Base-by-base conservation (phyloP, 2,888 invertebrate genomes). In the Apeira syringaria region DNA sequence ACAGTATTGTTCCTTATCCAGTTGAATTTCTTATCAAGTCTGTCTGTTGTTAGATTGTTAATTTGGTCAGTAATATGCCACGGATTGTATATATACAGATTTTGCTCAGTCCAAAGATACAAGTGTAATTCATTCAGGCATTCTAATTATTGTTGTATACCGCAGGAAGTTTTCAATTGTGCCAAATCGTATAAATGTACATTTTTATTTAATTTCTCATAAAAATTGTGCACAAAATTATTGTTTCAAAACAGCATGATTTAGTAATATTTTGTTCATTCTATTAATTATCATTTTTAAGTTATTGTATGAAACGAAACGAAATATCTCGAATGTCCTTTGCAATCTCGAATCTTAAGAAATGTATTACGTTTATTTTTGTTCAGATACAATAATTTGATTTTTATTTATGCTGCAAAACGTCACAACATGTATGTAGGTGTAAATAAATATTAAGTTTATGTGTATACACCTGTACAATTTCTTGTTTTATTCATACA, bases 371-470 rank as follows among this genome's bases (percentile, higher is more conserved):
- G 45, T 40, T 60, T 59, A 60, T 20, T 2, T 59, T 55, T 57
- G 52, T 57, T 47, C 44, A 50, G 37, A 38, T 44, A 50, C 28
- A 27, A 35, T 44, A 62, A 67, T 63, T 62, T 63, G 55, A 64
- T 65, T 53, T 68, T 71, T 77, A 71, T 75, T 79, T 73, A 74
- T 74, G 67, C 68, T 69, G 65, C 71, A 68, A 76, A 82, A 75
- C 74, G 86, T 86, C 87, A 88, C 86, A 86, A 86, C 69, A 75
- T 83, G 71, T 86, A 84, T 80, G 79, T 82, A 80, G 85, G 84
- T 89, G 88, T 87, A 88, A 88, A 89, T 89, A 89, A 84, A 87
- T 80, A 73, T 76, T 83, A 84, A 81, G 84, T 86, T 87, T 87
- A 86, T 78, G 75, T 82, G 78, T 87, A 87, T 82, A 87, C 84